phyloP scores from a whole-genome alignment of 1,140 invertebrate genomes.

The Dendrolimus punctatus region DNA sequence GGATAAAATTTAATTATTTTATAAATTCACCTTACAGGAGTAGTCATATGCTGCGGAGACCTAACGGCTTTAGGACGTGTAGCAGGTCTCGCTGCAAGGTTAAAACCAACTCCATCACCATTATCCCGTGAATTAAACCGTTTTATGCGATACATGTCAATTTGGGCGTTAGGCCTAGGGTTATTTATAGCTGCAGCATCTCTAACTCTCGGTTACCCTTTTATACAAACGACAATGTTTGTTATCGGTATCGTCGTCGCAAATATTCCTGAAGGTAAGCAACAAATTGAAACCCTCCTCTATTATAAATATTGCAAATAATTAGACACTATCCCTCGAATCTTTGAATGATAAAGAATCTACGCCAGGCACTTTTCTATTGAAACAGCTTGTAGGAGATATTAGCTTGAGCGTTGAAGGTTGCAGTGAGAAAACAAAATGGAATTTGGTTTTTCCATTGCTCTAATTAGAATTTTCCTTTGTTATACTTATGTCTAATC shows the following conservation, averaged over 20 bases:
- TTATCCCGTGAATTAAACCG: constrained; percentile 37
- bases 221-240: constrained; percentile 55
- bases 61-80: constrained; percentile 55
- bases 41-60: constrained; percentile 57
- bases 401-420: too few species aligned
- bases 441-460: too few species aligned
- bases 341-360: too few species aligned
- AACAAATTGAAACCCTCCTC: too few species aligned
- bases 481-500: too few species aligned
- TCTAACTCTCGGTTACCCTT: constrained; percentile 44
- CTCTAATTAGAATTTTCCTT: too few species aligned
- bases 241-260: constrained; percentile 60
- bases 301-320: too few species aligned
- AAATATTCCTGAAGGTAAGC: constrained; percentile 56
- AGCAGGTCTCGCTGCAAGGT: constrained; percentile 45
- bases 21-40: constrained; percentile 24
- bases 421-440: too few species aligned
- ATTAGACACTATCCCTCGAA: too few species aligned
- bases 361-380: too few species aligned
- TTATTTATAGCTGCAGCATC: constrained; percentile 41
- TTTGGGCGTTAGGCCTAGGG: constrained; percentile 44
- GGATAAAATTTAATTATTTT: background rate
- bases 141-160: constrained; percentile 51
- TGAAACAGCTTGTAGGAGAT: too few species aligned
- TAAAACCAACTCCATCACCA: constrained; percentile 49